phyloP scores from a whole-genome alignment of 2,888 invertebrate genomes.

The Escarpia spicata region DNA sequence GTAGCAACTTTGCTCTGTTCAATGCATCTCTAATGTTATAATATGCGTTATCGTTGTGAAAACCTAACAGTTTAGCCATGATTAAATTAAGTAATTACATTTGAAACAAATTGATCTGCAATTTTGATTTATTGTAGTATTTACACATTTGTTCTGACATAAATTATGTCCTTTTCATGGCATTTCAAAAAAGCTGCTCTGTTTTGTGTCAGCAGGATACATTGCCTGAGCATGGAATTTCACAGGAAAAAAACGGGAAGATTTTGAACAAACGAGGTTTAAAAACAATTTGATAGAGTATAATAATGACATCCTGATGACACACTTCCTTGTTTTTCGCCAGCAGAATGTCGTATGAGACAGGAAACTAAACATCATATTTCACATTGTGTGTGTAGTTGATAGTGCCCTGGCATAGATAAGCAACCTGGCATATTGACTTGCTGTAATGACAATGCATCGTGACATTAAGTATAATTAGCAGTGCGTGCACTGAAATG shows the following conservation, averaged over 20 bases:
- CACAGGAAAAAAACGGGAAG: not conserved
- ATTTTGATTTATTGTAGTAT: not conserved
- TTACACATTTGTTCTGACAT: not conserved
- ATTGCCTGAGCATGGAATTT: not conserved
- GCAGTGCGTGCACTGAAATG: not conserved
- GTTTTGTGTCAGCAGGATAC: not conserved
- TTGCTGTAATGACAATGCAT: not conserved
- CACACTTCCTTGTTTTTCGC: not conserved
- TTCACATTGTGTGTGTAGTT: slow-evolving; percentile 7
- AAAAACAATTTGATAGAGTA: not conserved
- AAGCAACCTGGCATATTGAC: not conserved
- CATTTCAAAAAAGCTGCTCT: not conserved
- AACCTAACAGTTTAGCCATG: not conserved
- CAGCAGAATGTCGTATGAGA: not conserved
- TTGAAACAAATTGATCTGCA: not conserved
- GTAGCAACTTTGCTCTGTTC: not conserved
- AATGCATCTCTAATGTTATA: too few relatives aligned
- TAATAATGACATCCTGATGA: not conserved
- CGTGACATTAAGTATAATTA: not conserved
- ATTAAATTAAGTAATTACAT: not conserved
- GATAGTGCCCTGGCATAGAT: not conserved
- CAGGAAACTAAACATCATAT: slow-evolving; percentile 3
- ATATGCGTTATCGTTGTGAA: not conserved
- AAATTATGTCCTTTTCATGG: not conserved
- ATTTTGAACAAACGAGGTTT: not conserved